phyloP scores from a whole-genome alignment of 2,888 invertebrate genomes.

The Trachelus stipa region DNA sequence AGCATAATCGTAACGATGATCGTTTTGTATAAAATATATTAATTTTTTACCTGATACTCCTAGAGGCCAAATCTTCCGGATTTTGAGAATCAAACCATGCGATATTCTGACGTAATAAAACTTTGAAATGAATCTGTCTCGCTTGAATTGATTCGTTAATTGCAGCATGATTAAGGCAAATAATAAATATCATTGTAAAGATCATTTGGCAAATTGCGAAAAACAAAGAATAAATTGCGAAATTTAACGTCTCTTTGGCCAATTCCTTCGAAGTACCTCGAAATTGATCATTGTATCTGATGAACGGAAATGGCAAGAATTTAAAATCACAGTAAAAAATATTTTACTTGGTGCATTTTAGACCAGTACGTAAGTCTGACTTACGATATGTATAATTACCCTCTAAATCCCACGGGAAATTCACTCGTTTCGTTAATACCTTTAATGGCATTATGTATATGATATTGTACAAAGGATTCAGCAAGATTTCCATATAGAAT shows the following conservation, averaged over 20 bases:
- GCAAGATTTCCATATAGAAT: conserved; percentile 26
- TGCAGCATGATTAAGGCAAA: conserved; percentile 23
- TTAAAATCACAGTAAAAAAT: not conserved
- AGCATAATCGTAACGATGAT: not conserved
- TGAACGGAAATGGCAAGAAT: not conserved
- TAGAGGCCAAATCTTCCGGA: conserved; percentile 19
- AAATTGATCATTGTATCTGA: not conserved
- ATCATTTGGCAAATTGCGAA: conserved; percentile 23
- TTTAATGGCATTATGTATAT: conserved; percentile 16
- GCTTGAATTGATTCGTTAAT: conserved; percentile 19
- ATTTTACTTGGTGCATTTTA: not conserved
- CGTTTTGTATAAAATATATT: not conserved
- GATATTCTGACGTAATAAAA: conserved; percentile 23
- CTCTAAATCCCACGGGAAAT: conserved; percentile 24
- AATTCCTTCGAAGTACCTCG: conserved; percentile 14
- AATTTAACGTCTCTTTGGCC: conserved; percentile 19
- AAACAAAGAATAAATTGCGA: conserved; percentile 22
- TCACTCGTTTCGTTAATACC: conserved; percentile 10
- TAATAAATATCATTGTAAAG: conserved; percentile 21
- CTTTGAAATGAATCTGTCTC: conserved; percentile 21
- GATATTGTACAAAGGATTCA: conserved; percentile 24
- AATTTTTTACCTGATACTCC: conserved; percentile 19
- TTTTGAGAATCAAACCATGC: conserved; percentile 24
- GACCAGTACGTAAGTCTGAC: not conserved
- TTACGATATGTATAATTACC: conserved; percentile 2